phyloP scores from a whole-genome alignment of 2,797 vertebrate species.

The Pipistrellus pipistrellus region DNA sequence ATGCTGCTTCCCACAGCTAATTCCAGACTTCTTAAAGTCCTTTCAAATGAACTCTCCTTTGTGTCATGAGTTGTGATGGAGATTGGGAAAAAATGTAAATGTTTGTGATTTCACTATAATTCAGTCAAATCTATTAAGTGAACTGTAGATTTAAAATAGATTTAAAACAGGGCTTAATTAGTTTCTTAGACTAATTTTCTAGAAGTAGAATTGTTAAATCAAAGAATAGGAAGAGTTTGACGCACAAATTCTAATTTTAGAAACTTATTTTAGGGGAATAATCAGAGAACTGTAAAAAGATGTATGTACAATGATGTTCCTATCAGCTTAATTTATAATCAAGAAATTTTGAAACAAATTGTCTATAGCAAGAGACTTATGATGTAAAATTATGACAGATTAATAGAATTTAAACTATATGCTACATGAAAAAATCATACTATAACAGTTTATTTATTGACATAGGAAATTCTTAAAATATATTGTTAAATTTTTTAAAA shows the following conservation, averaged over 20 bases:
- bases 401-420: conserved; percentile 17
- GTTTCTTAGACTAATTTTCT: conserved; percentile 51
- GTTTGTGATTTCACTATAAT: conserved; percentile 27
- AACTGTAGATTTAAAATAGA: conserved; percentile 1
- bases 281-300: not conserved
- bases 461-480: not conserved
- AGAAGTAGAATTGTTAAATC: conserved; percentile 3
- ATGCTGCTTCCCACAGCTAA: not conserved
- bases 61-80: not conserved
- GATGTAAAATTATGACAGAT: not conserved
- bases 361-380: not conserved
- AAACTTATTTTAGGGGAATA: conserved; percentile 58
- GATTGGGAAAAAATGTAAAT: not conserved
- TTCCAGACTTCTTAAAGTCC: not conserved
- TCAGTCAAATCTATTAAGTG: not conserved
- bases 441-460: conserved; percentile 20
- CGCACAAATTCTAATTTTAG: not conserved
- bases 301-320: not conserved
- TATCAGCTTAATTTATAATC: not conserved
- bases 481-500: not conserved
- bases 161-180: conserved; percentile 46
- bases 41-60: not conserved
- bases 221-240: conserved; percentile 17
- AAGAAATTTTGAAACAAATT: conserved; percentile 32
- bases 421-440: not conserved